Evolutionary conservation across 1,140 invertebrate genomes (phyloP).

Genomic region (Lanistes nyassanus): DNA sequence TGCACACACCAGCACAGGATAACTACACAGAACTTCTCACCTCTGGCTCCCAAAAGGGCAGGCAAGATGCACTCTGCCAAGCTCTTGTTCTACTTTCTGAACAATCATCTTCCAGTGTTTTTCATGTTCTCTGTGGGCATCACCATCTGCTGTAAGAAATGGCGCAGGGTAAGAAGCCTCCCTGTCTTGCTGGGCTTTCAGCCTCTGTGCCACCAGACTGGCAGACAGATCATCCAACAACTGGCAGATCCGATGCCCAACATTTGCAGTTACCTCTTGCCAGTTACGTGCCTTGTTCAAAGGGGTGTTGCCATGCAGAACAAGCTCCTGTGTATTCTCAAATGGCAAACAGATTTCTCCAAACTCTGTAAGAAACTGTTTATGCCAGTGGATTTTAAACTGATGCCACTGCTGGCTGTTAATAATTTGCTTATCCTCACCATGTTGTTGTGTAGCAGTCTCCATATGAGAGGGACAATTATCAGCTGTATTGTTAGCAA

Average conservation of each 20-base stretch:
- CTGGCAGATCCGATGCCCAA: slow-evolving; percentile 42
- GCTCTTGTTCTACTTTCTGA: slow-evolving; percentile 46
- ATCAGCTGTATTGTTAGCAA: background rate
- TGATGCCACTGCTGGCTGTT: slow-evolving; percentile 50
- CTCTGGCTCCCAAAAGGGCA: slow-evolving; percentile 63
- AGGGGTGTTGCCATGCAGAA: slow-evolving; percentile 28
- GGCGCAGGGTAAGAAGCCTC: slow-evolving; percentile 26
- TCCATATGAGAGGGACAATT: background rate
- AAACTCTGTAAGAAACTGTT: slow-evolving; percentile 40
- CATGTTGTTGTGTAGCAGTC: background rate
- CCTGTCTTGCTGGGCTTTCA: slow-evolving; percentile 30
- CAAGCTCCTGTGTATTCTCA: slow-evolving; percentile 39
- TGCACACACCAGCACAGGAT: background rate
- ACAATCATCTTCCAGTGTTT: slow-evolving; percentile 45
- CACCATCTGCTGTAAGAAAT: slow-evolving; percentile 37
- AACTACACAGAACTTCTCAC: slow-evolving; percentile 24
- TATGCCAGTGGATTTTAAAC: slow-evolving; percentile 50
- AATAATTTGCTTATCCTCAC: background rate
- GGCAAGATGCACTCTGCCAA: slow-evolving; percentile 53
- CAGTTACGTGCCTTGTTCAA: slow-evolving; percentile 58
- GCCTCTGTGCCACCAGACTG: slow-evolving; percentile 28
- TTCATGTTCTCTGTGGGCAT: slow-evolving; percentile 16
- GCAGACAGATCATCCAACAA: slow-evolving; percentile 39
- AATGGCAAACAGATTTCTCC: slow-evolving; percentile 51
- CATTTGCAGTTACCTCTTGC: slow-evolving; percentile 44